phyloP scores from a whole-genome alignment of 2,797 vertebrate species.

The Bovichtus variegatus region DNA sequence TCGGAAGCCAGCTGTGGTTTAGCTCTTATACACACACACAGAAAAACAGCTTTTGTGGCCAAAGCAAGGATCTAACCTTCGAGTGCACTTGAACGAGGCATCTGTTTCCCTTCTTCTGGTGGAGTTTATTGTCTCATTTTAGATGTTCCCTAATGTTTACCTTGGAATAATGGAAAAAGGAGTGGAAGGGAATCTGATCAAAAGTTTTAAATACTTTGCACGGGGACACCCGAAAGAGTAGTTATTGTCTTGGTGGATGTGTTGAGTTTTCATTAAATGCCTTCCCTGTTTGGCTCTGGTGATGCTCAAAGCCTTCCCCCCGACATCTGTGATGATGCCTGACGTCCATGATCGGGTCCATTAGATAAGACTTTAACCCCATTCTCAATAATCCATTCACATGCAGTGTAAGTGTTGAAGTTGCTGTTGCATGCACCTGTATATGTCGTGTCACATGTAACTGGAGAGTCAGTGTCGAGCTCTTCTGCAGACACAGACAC shows the following conservation, averaged over 20 bases:
- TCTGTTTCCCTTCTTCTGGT: not conserved
- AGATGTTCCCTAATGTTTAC: not conserved
- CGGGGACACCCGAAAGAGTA: not conserved
- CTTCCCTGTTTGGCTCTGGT: not conserved
- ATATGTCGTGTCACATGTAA: slow-evolving; percentile 7
- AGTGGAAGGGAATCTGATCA: not conserved
- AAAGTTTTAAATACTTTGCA: not conserved
- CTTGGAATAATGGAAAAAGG: not conserved
- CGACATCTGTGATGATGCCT: slow-evolving; percentile 52
- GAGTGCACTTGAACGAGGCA: not conserved
- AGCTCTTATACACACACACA: not conserved
- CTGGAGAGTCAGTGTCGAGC: not conserved
- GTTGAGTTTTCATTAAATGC: no score
- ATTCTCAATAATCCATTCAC: slow-evolving; percentile 63
- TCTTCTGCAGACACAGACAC: not conserved
- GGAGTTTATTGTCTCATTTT: not conserved
- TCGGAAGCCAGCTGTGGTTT: not conserved
- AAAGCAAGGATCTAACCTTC: not conserved
- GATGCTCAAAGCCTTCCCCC: slow-evolving; percentile 23
- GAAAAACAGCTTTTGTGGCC: slow-evolving; percentile 6
- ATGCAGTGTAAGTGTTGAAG: slow-evolving; percentile 44
- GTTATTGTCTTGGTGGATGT: not conserved
- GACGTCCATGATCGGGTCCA: slow-evolving; percentile 52
- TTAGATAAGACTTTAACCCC: slow-evolving; percentile 64
- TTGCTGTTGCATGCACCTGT: slow-evolving; percentile 13